Percentiles rank a stretch among this genome's conserved stretches.
phyloP scores from a whole-genome alignment of 2,113 vertebrate genomes.

The Poicephalus meyeri region DNA sequence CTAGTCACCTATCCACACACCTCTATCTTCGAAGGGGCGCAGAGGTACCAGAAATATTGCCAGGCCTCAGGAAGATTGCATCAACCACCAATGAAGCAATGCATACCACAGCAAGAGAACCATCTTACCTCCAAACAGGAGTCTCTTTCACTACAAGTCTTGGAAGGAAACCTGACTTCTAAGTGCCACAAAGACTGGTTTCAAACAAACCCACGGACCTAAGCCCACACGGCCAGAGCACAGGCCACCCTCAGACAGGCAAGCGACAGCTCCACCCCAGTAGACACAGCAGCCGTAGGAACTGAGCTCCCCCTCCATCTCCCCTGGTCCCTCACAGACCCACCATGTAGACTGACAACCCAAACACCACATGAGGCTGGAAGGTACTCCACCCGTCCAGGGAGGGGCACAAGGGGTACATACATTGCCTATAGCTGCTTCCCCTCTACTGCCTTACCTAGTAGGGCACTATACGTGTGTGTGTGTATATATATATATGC shows the following conservation, averaged over 20 bases:
- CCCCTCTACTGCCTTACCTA: too few species aligned
- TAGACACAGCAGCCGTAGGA: background rate
- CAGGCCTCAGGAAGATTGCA: background rate
- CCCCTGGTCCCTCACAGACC: background rate
- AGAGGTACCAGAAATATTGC: background rate
- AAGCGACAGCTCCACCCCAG: background rate
- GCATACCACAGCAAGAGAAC: background rate
- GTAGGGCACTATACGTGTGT: rapidly evolving
- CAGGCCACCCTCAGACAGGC: rapidly evolving
- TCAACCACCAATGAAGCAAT: background rate
- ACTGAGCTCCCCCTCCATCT: background rate
- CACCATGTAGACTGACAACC: rapidly evolving
- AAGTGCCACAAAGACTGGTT: background rate
- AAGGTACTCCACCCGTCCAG: background rate
- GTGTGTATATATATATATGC: rapidly evolving
- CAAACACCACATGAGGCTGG: rapidly evolving
- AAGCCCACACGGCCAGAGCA: rapidly evolving
- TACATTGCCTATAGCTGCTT: rapidly evolving
- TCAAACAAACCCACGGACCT: background rate
- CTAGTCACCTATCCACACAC: background rate
- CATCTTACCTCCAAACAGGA: background rate
- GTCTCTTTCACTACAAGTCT: background rate
- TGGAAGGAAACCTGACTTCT: background rate
- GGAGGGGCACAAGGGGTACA: rapidly evolving
- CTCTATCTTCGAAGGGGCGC: background rate